Conservation (phyloP, 2,888 invertebrate genomes). For the Acrobasis suavella region DNA sequence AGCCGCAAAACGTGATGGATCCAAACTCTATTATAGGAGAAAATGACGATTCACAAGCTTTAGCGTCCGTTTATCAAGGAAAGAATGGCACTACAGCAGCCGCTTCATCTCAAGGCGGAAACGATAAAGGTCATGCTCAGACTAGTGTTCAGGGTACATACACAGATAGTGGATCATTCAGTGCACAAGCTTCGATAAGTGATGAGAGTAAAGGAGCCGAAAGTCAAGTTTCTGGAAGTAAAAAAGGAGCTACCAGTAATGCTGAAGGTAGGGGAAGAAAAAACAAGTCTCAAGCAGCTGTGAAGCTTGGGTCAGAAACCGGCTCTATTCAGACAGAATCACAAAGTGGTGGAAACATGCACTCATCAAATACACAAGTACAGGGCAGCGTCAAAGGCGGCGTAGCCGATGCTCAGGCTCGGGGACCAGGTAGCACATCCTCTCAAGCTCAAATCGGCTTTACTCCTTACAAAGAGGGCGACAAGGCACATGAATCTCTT, state of each 20-base stretch:
- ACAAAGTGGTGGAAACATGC: constrained; percentile 88
- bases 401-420: constrained; percentile 92
- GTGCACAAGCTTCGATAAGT: constrained; percentile 91
- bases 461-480: constrained; percentile 86
- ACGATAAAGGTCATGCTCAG: constrained; percentile 88
- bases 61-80: constrained; percentile 83
- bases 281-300: constrained; percentile 90
- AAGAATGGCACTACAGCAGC: constrained; percentile 87
- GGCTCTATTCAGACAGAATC: constrained; percentile 89
- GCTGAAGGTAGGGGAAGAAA: constrained; percentile 89
- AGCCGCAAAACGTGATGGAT: constrained; percentile 67
- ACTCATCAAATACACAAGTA: constrained; percentile 90
- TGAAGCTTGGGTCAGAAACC: constrained; percentile 88
- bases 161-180: constrained; percentile 89
- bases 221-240: constrained; percentile 86
- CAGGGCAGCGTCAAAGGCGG: constrained; percentile 92
- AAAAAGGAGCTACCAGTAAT: constrained; percentile 88
- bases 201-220: constrained; percentile 88
- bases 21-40: constrained; percentile 68
- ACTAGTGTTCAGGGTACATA: constrained; percentile 92
- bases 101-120: constrained; percentile 89
- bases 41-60: constrained; percentile 88
- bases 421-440: constrained; percentile 91
- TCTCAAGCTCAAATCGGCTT: constrained; percentile 95
- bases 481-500: constrained; percentile 73